Base-by-base conservation (phyloP, 2,888 invertebrate species). In the Ichneumon xanthorius region DNA sequence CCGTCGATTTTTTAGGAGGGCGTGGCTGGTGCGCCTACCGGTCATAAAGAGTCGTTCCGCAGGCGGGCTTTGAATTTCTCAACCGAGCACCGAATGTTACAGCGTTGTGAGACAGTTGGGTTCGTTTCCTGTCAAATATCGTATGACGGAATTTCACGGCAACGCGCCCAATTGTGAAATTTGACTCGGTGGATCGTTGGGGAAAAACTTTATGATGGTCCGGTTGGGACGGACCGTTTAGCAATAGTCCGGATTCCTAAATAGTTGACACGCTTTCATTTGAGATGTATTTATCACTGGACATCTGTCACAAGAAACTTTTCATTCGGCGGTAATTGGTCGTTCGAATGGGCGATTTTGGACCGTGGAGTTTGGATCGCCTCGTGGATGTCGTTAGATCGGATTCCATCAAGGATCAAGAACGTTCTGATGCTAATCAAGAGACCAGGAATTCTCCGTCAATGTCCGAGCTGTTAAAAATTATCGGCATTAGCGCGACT, bases 1-100 rank as follows among this genome's bases (percentile, higher is more conserved):
- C 14, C 48, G 50, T 19, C 37, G 50, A 65, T 75, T 65, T 76
- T 58, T 65, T n/a, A 48, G 37, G 30, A 45, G 16, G 73, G 55
- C 75, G 26, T 50, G 37, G 22, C 48, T 65, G 22, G 14, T 50
- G 33, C 65, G 65, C 50, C 65, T 63, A 63, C 50, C 19, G 65
- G 33, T 19, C 30, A 19, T 19, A 16, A 37, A 76, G 11, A 58
- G 26, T 4, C 4, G 11, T 58, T 11, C 26, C 26, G 26, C 11
- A 26, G 19, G 58, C 58, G 11, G 14, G 26, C 19, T 58, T 19
- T 11, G 26, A 2, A 58, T 26, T 58, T 26, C 11, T 58, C 58
- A 22, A 58, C 9, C 11, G 19, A 22, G 11, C 9, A 1, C 22
- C 19, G 9, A 58, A 58, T 19, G 19, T 53, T 53, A n/a, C 53